Conservation (phyloP, 2,797 vertebrate species). For the Pseudomugil tenellus region DNA sequence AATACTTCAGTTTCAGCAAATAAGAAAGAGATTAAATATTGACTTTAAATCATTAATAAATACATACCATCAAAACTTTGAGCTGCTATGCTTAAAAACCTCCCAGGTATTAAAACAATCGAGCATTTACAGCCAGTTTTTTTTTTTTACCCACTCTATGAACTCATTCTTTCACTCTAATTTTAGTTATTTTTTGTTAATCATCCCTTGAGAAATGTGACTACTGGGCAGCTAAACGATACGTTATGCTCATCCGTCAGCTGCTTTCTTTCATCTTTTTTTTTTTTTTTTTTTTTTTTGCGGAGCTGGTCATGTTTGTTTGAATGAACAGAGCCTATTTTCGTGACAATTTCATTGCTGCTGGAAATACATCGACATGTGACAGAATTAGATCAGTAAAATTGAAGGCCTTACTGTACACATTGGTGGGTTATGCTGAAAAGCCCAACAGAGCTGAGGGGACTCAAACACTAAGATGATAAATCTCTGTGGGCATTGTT, state of each 20-base stretch:
- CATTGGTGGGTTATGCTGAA: conserved; percentile 5
- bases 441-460: neutral
- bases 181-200: neutral
- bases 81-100: neutral
- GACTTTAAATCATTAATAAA: neutral
- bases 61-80: neutral
- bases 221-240: conserved; percentile 1
- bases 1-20: neutral
- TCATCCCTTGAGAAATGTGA: neutral
- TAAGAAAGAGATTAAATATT: neutral
- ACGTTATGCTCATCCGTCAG: neutral
- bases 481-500: conserved; percentile 1
- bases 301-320: neutral
- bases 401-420: neutral
- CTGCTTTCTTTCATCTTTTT: neutral
- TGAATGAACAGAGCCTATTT: neutral
- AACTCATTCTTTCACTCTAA: neutral
- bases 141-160: neutral
- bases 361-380: conserved; percentile 1
- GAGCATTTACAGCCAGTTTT: neutral
- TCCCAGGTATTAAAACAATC: neutral
- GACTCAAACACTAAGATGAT: conserved; percentile 4
- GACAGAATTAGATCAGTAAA: conserved; percentile 3
- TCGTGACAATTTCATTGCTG: neutral
- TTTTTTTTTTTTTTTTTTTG: conserved; percentile 1